phyloP scores from a whole-genome alignment of 2,797 vertebrate genomes.

The Coregonus suidteri region DNA sequence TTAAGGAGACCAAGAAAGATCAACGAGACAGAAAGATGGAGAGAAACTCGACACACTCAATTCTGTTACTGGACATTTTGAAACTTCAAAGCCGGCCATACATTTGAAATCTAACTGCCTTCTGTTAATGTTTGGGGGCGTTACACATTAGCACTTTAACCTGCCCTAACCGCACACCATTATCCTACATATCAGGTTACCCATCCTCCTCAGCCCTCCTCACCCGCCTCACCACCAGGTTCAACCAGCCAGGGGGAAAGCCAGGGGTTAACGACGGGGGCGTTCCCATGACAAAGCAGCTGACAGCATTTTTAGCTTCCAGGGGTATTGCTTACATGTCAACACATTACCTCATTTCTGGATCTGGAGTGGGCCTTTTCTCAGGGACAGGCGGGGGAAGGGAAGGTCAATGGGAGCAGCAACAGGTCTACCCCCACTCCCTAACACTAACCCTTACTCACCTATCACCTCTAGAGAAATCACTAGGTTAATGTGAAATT shows the following conservation, averaged over 20 bases:
- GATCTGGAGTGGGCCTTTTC: conserved; percentile 1
- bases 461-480: background rate
- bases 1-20: background rate
- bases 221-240: conserved; percentile 40
- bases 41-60: conserved; percentile 12
- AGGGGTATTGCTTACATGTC: conserved; percentile 38
- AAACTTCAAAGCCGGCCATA: conserved; percentile 39
- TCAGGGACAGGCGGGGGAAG: background rate
- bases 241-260: conserved; percentile 48
- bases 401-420: conserved; percentile 38
- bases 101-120: conserved; percentile 14
- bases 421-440: conserved; percentile 15
- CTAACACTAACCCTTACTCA: conserved; percentile 8
- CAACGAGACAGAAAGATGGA: conserved; percentile 26
- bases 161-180: conserved; percentile 52
- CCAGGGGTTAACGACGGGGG: conserved; percentile 11
- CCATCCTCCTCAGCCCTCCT: conserved; percentile 23
- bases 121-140: conserved; percentile 35
- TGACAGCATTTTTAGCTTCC: conserved; percentile 34
- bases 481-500: conserved; percentile 45
- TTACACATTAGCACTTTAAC: conserved; percentile 63
- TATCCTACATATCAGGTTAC: conserved; percentile 63
- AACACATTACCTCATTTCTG: conserved; percentile 46
- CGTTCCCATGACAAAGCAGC: conserved; percentile 37
- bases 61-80: conserved; percentile 16